phyloP scores from a whole-genome alignment of 2,888 invertebrate species.

The Alcis repandata region DNA sequence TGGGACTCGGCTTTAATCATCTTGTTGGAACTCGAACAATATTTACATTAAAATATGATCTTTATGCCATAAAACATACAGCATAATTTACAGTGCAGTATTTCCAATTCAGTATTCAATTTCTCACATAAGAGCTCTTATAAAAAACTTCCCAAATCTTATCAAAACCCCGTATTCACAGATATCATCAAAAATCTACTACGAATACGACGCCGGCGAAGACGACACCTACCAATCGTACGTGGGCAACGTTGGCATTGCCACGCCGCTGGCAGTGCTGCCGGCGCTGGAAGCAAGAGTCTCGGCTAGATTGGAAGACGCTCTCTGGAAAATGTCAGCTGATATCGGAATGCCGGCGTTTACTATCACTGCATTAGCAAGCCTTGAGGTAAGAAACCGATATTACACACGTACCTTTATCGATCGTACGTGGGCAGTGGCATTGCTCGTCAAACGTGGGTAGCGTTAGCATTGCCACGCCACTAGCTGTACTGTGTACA shows the following conservation, averaged over 20 bases:
- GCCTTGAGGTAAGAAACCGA: conserved; percentile 73
- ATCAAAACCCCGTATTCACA: conserved; percentile 44
- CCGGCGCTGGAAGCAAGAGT: conserved; percentile 72
- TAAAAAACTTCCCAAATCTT: background rate
- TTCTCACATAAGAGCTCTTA: background rate
- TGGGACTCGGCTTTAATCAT: too few species aligned
- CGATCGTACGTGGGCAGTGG: too few species aligned
- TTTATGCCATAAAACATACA: too few species aligned
- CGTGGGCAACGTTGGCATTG: conserved; percentile 69
- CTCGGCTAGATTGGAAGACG: conserved; percentile 72
- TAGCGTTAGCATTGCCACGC: background rate
- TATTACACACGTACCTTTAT: too few species aligned
- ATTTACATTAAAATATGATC: too few species aligned
- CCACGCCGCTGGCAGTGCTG: conserved; percentile 75
- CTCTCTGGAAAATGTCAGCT: conserved; percentile 77
- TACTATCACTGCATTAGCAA: conserved; percentile 73
- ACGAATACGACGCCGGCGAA: conserved; percentile 75
- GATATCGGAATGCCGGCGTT: conserved; percentile 81
- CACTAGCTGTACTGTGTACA: background rate
- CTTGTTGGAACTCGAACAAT: too few species aligned
- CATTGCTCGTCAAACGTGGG: background rate
- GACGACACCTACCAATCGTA: conserved; percentile 79
- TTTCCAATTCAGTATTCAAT: too few species aligned
- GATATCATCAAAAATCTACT: conserved; percentile 78
- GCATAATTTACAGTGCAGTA: too few species aligned